Evolutionary conservation across 2,113 vertebrate genomes (phyloP).

Genomic region (Sakesphorus luctuosus): DNA sequence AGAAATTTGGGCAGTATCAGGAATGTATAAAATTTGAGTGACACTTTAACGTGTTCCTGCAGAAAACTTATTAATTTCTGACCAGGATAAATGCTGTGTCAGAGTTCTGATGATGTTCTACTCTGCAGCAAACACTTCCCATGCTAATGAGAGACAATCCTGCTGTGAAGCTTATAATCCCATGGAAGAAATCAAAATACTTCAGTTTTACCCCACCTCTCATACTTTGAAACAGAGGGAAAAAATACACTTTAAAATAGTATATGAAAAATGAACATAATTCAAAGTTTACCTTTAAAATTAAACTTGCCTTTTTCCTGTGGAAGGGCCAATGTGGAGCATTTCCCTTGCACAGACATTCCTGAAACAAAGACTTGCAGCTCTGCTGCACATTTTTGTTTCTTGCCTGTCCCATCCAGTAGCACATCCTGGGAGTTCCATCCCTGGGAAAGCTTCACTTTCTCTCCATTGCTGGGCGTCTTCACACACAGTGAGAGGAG

Average conservation of each 20-base stretch:
- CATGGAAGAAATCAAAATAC: neutral
- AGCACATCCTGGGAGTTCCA: neutral
- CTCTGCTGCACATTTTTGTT: accelerated
- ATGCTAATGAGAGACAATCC: neutral
- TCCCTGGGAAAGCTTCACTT: neutral
- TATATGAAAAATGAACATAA: neutral
- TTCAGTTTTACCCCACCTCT: neutral
- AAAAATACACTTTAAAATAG: neutral
- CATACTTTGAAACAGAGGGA: neutral
- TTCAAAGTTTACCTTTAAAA: neutral
- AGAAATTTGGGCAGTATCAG: neutral
- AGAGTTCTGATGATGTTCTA: neutral
- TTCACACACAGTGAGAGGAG: neutral
- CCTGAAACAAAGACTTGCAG: neutral
- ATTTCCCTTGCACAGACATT: neutral
- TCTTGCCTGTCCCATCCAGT: neutral
- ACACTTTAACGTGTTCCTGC: neutral
- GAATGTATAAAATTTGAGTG: neutral
- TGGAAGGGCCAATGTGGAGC: neutral
- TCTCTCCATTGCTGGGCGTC: neutral
- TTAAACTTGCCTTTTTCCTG: neutral
- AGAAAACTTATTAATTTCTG: neutral
- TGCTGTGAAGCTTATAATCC: neutral
- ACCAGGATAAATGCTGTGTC: neutral
- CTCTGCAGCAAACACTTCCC: neutral